These are phyloP conservation scores for Plestiodon gilberti DNA, from an alignment of 2,113 vertebrate genomes.

Conservation along the genomic window DNA sequence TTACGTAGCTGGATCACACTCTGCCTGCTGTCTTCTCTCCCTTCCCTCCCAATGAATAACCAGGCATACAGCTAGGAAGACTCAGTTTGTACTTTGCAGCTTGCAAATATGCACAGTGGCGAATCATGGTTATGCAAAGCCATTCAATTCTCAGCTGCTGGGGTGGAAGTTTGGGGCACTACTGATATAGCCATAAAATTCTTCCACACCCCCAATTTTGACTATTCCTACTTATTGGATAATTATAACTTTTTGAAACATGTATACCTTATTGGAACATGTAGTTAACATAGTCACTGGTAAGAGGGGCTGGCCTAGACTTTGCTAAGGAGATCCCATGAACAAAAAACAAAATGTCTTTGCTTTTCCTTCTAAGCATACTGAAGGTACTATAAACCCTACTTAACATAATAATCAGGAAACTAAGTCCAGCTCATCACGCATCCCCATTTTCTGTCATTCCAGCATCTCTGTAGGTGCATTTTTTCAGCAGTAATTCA, in stretches of 20 bases:
- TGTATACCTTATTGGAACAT: background rate
- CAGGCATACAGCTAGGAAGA: background rate
- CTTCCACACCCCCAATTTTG: background rate
- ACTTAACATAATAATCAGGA: background rate
- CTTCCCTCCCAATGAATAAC: background rate
- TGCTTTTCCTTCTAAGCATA: background rate
- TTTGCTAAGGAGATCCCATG: background rate
- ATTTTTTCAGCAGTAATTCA: background rate
- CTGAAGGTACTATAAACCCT: background rate
- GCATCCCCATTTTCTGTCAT: background rate
- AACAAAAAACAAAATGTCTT: background rate
- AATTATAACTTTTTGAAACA: background rate
- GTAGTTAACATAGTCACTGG: background rate
- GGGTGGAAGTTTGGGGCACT: background rate
- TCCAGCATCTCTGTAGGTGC: background rate
- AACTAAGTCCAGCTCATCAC: background rate
- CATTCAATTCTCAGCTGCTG: background rate
- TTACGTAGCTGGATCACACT: background rate
- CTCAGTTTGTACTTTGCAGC: background rate
- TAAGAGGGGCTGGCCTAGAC: background rate
- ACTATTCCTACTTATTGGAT: background rate
- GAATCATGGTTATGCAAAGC: background rate
- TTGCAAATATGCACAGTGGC: background rate
- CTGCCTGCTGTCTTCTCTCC: background rate
- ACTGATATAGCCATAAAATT: slow-evolving; percentile 2